Conservation (phyloP, 2,113 vertebrate species). For the Lucifuga dentata region DNA sequence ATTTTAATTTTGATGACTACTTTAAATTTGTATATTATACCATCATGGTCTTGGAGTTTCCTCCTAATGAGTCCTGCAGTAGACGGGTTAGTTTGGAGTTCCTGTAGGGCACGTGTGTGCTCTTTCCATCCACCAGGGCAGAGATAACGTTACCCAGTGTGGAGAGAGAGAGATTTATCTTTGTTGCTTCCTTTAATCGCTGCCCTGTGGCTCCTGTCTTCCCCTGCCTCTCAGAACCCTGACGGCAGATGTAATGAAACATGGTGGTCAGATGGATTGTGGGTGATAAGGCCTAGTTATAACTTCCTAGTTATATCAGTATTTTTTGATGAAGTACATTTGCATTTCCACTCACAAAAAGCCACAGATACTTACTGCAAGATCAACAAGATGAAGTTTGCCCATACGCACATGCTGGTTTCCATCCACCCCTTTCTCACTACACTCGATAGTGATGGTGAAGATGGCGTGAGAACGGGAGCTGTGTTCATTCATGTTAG, state of each 20-base stretch:
- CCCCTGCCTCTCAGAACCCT: slow-evolving; percentile 98
- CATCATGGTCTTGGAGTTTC: slow-evolving; percentile 99
- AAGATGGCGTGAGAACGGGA: slow-evolving; percentile 98
- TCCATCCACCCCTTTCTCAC: slow-evolving; percentile 95
- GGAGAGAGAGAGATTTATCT: slow-evolving; percentile 97
- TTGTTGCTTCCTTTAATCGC: slow-evolving; percentile 96
- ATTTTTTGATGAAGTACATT: not conserved
- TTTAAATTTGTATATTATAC: slow-evolving; percentile 71
- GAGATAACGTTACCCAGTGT: slow-evolving; percentile 98
- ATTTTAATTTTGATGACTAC: too few species aligned
- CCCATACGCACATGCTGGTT: slow-evolving; percentile 98
- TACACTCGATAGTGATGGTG: slow-evolving; percentile 98
- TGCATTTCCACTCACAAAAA: not conserved
- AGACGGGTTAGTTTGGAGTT: slow-evolving; percentile 98
- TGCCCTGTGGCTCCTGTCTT: slow-evolving; percentile 99
- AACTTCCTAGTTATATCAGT: not conserved
- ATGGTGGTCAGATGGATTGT: not conserved
- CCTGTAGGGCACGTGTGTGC: slow-evolving; percentile 97
- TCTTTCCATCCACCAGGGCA: slow-evolving; percentile 97
- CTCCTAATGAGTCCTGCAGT: slow-evolving; percentile 96
- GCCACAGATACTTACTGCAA: slow-evolving; percentile 86
- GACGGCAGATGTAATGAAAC: not conserved
- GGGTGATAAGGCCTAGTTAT: not conserved
- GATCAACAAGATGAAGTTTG: slow-evolving; percentile 96
- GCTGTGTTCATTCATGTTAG: slow-evolving; percentile 99